These are phyloP conservation scores for Acleris sparsana DNA, from an alignment of 2,888 invertebrate species.

Conservation along the genomic window DNA sequence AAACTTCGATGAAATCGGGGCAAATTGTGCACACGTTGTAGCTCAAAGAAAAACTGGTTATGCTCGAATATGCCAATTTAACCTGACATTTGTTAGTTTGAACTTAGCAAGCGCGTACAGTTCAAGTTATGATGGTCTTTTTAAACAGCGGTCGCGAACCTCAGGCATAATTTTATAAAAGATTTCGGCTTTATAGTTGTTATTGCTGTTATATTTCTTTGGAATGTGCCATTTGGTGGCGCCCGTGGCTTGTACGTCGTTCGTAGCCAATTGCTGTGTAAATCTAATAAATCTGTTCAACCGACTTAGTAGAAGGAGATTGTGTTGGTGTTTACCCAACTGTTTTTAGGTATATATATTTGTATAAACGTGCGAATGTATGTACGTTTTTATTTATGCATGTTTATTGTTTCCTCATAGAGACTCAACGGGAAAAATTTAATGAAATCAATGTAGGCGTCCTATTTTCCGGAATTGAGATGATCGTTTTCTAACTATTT, in stretches of 20 bases:
- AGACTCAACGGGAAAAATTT: no score
- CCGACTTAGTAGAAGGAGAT: conserved; percentile 10
- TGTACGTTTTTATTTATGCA: neutral
- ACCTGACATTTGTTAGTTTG: neutral
- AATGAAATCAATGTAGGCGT: no score
- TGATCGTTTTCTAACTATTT: no score
- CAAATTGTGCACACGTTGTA: neutral
- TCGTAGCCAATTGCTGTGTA: conserved; percentile 29
- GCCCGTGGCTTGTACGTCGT: conserved; percentile 27
- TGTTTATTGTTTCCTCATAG: no score
- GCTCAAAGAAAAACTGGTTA: conserved; percentile 17
- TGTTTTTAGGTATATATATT: no score
- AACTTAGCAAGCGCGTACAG: neutral
- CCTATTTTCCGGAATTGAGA: no score
- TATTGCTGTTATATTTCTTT: conserved; percentile 39
- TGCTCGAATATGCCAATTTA: neutral
- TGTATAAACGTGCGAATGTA: neutral
- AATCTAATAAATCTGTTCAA: conserved; percentile 25
- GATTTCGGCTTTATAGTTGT: conserved; percentile 37
- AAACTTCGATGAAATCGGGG: neutral
- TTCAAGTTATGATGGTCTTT: conserved; percentile 8
- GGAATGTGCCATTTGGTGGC: conserved; percentile 36
- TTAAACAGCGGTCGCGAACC: conserved; percentile 35
- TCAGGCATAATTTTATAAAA: conserved; percentile 36
- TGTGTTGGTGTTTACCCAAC: neutral